These are phyloP conservation scores for Chionoecetes opilio DNA, from an alignment of 1,140 invertebrate species.

Conservation along the genomic window DNA sequence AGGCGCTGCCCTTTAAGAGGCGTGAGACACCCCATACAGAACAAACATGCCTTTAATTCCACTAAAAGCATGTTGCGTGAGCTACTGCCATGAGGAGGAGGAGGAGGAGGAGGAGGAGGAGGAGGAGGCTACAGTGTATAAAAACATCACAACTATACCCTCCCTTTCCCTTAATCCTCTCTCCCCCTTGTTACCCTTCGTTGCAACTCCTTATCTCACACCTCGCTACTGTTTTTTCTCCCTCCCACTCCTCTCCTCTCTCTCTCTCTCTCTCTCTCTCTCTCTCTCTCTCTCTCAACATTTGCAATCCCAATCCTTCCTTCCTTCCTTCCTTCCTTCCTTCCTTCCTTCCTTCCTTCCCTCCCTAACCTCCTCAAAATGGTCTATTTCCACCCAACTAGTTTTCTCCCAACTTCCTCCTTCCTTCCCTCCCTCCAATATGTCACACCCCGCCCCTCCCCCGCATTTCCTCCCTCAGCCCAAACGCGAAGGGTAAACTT, in stretches of 20 bases:
- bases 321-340: not conserved
- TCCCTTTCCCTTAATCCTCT: not conserved
- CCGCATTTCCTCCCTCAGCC: slow-evolving; percentile 2
- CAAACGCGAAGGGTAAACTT: not conserved
- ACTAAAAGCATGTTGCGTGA: slow-evolving; percentile 2
- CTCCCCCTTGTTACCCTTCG: not conserved
- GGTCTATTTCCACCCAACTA: not conserved
- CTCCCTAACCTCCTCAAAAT: not conserved
- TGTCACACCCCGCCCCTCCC: not conserved
- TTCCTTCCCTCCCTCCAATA: not conserved
- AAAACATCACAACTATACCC: not conserved
- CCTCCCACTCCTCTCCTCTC: not conserved
- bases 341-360: not conserved
- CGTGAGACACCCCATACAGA: not conserved
- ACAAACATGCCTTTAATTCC: not conserved
- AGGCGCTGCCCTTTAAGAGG: not conserved
- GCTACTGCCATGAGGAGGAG: slow-evolving; percentile 5
- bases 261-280: slow-evolving; percentile 45
- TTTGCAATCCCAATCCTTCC: not conserved
- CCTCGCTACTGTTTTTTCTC: slow-evolving; percentile 9
- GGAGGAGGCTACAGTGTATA: not conserved
- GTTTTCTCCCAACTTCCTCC: not conserved
- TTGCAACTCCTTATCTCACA: not conserved
- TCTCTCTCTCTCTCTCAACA: slow-evolving; percentile 23
- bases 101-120: slow-evolving; percentile 23